Base-by-base conservation (phyloP, 2,797 vertebrate species). In the Dipus sagitta region DNA sequence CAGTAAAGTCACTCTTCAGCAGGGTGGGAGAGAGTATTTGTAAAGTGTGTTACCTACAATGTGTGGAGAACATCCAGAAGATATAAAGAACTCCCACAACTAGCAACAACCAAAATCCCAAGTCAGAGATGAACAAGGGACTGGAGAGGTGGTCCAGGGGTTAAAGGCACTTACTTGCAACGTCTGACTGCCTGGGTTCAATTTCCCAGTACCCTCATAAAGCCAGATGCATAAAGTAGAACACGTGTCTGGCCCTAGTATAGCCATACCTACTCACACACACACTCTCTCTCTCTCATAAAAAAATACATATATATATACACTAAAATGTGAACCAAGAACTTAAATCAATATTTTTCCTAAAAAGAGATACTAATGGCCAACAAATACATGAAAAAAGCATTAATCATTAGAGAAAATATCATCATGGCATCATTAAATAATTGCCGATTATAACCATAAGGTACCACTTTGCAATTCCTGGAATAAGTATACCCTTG, bases 21-120 rank as follows among this genome's bases (percentile, higher is more conserved):
- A 47, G 47, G 47, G 47, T 47, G 47, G 47, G 38, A 38, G 38
- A 38, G 6, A 38, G 38, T 38, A 38, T 38, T 38, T 38, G 38
- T 38, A 38, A 38, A 38, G 38, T 54, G 52, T 54, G 52, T 54
- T 11, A 54, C 52, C 52, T 54, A 14, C 10, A 54, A 54, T 52
- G 28, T 58, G 26, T 23, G 23, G 14, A 67, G 13, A 81, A 62
- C 76, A 76, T 32, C n/a, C 13, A 15, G 76, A 86, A 76, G 21
- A 47, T 60, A n/a, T 72, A 90, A 86, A 62, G 64, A 92, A 92
- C 30, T n/a, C 54, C n/a, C 68, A 30, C 60, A 89, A 26, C 7
- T 52, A 76, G 42, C 38, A 64, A 64, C 42, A 77, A 60, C 10
- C 38, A 54, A 75, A 24, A 74, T 3, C 38, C 72, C 28, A 76